Evolutionary conservation across 2,113 vertebrate genomes (phyloP), one percentile per base, ranked within the genome.

Genomic region (Ascaphus truei): DNA sequence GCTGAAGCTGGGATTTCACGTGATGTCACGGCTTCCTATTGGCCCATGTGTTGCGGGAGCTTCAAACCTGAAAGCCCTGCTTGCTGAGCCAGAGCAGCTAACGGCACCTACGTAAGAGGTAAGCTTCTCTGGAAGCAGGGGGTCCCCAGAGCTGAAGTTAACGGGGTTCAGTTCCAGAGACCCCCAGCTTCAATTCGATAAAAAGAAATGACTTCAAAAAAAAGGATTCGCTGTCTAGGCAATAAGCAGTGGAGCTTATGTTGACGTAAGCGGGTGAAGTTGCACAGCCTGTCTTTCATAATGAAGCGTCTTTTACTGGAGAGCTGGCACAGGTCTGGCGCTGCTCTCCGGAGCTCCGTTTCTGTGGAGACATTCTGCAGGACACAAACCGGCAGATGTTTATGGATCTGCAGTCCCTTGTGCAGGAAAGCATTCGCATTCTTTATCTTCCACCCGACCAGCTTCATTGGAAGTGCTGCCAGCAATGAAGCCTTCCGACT

Each of bases 391-490:
- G 56, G 76, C 69, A 73, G 55, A 77, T 63, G 26, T 76, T 59
- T 64, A 55, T 67, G 74, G 62, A 80, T 47, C 67, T 73, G 56
- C 43, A 64, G 71, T 73, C 81, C 50, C 30, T 68, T 67, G 23
- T 80, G 68, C 73, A 83, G 83, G 84, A 86, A 84, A 83, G 85
- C 30, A 68, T 77, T 86, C 72, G 67, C 50, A 84, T 90, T 88
- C 79, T 72, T 83, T 73, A 50, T 82, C 73, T 77, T 77, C 45
- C 36, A 52, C 63, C 64, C 12, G 22, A 76, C 27, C 57, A 73
- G 69, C 30, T 68, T 76, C 34, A 48, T 66, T 61, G 76, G 52
- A 71, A 76, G 33, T 67, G 27, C 45, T 74, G 73, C 73, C 72
- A 75, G 25, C 58, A 71, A 64, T 33, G 43, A 73, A 76, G 71